Evolutionary conservation across 2,113 vertebrate species (phyloP), one percentile per base, ranked within the genome.

Genomic region (Lucifuga dentata): DNA sequence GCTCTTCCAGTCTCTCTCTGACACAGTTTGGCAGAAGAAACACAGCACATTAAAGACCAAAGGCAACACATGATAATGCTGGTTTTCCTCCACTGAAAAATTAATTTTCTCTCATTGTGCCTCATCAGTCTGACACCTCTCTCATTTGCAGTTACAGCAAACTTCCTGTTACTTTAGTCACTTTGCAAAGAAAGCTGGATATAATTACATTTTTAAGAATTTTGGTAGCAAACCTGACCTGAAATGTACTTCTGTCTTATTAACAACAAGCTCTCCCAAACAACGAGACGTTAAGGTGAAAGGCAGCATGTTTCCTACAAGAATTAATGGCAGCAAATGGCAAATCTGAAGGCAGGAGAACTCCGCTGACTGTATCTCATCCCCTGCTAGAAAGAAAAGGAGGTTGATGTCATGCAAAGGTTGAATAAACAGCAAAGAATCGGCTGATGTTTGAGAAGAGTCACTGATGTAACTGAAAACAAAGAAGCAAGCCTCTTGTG

Each of bases 401-500:
- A 60, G 38, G 53, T 53, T 48, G 67, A 24, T 17, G 55, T 51
- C 46, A n/a, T 49, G 2, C 5, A 13, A 16, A 29, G 19, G 24
- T 45, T 39, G 39, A 10, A 40, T 68, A 62, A 73, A 71, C 36
- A 49, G 33, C 19, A n/a, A 61, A 50, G 24, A 59, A 51, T 61
- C 51, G 26, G 36, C 38, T 8, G 33, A 10, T 2, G 53, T 40
- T 24, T 33, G 36, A 62, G 58, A 65, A 46, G 41, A 58, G 26
- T 29, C 26, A 7, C 11, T 16, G 16, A 71, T 10, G 55, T 62
- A 76, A 66, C 33, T 60, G 43, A 19, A 72, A 72, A 76, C 45
- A 86, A 82, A 71, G 50, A 46, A 49, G n/a, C 13, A 6, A 57
- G 48, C 60, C 66, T 80, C 77, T 58, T 49, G 29, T 7, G 56